Evolutionary conservation across 2,797 vertebrate species (phyloP).

Genomic region (Lophotriccus pileatus): DNA sequence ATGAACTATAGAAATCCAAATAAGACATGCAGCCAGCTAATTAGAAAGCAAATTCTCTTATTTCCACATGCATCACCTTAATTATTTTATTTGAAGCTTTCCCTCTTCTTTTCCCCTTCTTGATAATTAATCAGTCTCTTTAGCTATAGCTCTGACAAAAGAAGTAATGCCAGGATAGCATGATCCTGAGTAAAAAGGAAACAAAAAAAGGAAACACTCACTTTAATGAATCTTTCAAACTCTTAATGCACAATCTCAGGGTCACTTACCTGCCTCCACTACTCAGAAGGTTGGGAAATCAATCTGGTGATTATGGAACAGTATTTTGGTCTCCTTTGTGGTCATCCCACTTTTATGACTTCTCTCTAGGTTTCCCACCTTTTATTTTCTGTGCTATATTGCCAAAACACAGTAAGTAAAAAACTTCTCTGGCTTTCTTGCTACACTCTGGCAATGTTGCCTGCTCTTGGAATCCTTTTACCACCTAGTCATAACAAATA

Average conservation of each 20-base stretch:
- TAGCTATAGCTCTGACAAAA: not conserved
- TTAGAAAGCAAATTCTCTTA: not conserved
- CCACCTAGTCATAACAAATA: not conserved
- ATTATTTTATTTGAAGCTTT: not conserved
- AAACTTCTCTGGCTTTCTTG: not conserved
- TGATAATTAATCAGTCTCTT: not conserved
- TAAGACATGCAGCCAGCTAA: not conserved
- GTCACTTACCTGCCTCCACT: not conserved
- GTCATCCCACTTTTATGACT: not conserved
- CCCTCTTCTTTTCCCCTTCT: not conserved
- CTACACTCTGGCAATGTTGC: not conserved
- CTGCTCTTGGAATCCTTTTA: not conserved
- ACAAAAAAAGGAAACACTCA: not conserved
- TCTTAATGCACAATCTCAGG: not conserved
- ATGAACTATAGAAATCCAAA: not conserved
- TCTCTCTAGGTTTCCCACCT: not conserved
- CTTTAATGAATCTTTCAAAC: not conserved
- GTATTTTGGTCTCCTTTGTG: not conserved
- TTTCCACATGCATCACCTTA: not conserved
- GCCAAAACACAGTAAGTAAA: not conserved
- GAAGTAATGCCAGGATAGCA: not conserved
- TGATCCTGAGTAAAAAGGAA: too few species aligned
- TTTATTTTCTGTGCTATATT: not conserved
- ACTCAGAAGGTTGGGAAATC: not conserved
- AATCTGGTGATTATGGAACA: not conserved